A percentile compares a stretch with the other conserved stretches of the same genome.
Conservation (phyloP, 1,140 invertebrate species). For the Rhyacophila brunnea region DNA sequence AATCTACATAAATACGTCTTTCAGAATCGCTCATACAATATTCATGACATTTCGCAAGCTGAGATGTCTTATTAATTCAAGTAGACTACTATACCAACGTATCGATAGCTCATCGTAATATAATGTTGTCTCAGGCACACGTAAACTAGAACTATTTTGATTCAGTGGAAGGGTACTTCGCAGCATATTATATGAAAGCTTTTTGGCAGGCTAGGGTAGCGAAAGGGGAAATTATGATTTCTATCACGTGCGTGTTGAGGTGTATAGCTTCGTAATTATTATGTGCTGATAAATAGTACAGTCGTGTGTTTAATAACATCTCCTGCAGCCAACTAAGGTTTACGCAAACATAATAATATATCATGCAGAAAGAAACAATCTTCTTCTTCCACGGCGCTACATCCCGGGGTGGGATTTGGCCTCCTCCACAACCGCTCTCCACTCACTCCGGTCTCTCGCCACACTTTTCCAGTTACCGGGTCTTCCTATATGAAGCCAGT, state of each 20-base stretch:
- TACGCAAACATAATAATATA: too few species aligned
- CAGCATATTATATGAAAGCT: not conserved
- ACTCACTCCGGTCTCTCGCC: too few species aligned
- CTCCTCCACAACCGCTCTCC: too few species aligned
- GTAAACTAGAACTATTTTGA: not conserved
- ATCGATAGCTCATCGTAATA: slow-evolving; percentile 30
- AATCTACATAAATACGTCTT: slow-evolving; percentile 35
- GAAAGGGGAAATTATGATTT: too few species aligned
- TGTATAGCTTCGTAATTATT: not conserved
- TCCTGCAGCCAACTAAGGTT: too few species aligned
- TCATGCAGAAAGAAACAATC: too few species aligned
- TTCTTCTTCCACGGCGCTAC: too few species aligned
- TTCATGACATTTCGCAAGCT: slow-evolving; percentile 27
- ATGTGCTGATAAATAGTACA: not conserved
- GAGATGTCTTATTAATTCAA: slow-evolving; percentile 35
- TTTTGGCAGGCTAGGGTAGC: too few species aligned
- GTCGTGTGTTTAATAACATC: not conserved
- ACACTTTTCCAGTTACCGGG: too few species aligned
- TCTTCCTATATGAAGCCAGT: too few species aligned
- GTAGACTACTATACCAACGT: slow-evolving; percentile 27
- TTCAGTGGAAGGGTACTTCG: not conserved
- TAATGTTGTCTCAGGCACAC: slow-evolving; percentile 11
- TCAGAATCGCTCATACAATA: slow-evolving; percentile 31
- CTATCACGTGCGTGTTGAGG: not conserved
- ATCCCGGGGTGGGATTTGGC: too few species aligned